Conservation (phyloP, 2,113 vertebrate genomes). For the Corythaixoides concolor region DNA sequence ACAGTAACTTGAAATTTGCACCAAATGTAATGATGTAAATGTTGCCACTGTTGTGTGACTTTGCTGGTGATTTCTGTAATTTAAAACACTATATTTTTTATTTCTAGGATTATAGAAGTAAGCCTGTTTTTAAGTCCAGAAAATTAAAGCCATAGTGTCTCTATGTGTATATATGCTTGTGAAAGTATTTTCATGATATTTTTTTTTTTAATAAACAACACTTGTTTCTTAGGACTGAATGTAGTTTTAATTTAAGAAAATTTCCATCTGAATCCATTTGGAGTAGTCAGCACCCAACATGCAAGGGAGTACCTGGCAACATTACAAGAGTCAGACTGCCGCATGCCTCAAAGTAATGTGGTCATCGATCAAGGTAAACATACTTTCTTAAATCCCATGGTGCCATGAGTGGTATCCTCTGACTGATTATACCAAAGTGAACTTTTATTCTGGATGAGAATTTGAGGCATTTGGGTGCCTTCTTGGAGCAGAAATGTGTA, state of each 20-base stretch:
- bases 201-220: constrained; percentile 8
- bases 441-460: not conserved
- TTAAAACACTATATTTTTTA: not conserved
- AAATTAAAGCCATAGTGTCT: not conserved
- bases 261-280: not conserved
- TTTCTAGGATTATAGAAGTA: not conserved
- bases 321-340: not conserved
- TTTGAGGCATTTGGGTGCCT: not conserved
- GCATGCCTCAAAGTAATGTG: not conserved
- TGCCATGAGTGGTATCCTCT: not conserved
- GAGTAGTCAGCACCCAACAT: not conserved
- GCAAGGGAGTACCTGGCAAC: not conserved
- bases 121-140: not conserved
- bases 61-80: not conserved
- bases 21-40: not conserved
- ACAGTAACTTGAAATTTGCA: not conserved
- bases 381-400: not conserved
- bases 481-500: not conserved
- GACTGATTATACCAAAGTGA: not conserved
- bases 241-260: not conserved
- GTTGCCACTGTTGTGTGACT: not conserved
- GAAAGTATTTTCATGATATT: not conserved
- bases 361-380: not conserved
- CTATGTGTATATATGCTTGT: not conserved
- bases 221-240: not conserved